Evolutionary conservation across 2,888 invertebrate species (phyloP), one percentile per base, ranked within the genome.

Genomic region (Drosophila maculinotata): DNA sequence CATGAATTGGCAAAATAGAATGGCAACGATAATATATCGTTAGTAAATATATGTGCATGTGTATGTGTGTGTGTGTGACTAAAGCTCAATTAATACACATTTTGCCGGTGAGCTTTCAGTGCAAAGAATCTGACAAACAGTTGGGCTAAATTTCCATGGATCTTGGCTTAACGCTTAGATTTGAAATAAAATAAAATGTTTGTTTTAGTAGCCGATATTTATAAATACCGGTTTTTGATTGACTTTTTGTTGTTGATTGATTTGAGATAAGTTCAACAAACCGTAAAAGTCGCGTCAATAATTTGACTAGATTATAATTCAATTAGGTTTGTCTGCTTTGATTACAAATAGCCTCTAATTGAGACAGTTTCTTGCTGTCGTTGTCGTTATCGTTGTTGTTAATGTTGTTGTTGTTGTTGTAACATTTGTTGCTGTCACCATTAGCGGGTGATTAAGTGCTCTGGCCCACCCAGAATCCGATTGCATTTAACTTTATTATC

Each of bases 231-330:
- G 87, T 72, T 79, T 62, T 12, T 15, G 1, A 14, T 10, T 30
- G 6, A n/a, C 6, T 9, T 9, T 17, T 44, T 25, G 4, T 33
- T 28, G 28, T 51, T 42, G 6, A 36, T 57, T 31, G 15, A 7
- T 48, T 48, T 54, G 48, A 26, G 26, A 63, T 36, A 70, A 62
- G 87, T 81, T 81, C 87, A 83, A 80, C 54, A 80, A 86, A 83
- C 86, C 69, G 64, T 35, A 9, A 23, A 36, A 38, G n/a, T 35
- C 45, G 15, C 31, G 36, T 65, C 30, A 45, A 47, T 48, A 48
- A 56, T 44, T 48, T 42, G 42, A 30, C 58, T 38, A 60, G 51
- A 56, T 39, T 51, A 42, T 33, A 26, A 38, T 49, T 62, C 6
- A 41, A 56, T 57, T 57, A 26, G 25, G 6, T 36, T 36, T 12